Evolutionary conservation across 2,888 invertebrate species (phyloP).

Genomic region (Conomelus anceps): DNA sequence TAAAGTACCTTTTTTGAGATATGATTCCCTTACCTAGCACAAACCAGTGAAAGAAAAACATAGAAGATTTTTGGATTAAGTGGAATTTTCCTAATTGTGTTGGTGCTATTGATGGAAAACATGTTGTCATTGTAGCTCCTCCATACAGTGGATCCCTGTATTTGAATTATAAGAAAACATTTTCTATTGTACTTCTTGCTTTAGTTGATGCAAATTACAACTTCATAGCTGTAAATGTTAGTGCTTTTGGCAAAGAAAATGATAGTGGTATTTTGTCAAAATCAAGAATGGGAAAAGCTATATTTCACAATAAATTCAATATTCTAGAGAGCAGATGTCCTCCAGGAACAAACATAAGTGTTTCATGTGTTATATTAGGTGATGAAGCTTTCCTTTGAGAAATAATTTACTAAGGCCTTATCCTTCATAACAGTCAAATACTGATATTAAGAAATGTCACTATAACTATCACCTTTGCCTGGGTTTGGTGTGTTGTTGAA

Average conservation of each 20-base stretch:
- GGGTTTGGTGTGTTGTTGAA: not conserved
- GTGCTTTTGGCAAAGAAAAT: conserved; percentile 35
- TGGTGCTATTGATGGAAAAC: not conserved
- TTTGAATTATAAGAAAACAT: not conserved
- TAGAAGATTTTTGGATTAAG: not conserved
- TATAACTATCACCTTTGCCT: not conserved
- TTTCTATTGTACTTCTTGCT: not conserved
- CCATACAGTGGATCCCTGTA: not conserved
- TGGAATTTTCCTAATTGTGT: not conserved
- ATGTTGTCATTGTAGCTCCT: not conserved
- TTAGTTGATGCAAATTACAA: conserved; percentile 28
- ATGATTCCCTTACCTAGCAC: not conserved
- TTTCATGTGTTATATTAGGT: not conserved
- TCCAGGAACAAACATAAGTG: not conserved
- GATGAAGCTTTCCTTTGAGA: not conserved
- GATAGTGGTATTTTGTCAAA: conserved; percentile 35
- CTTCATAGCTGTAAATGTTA: conserved; percentile 36
- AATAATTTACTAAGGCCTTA: not conserved
- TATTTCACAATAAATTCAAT: not conserved
- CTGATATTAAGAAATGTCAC: not conserved
- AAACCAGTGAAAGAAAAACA: not conserved
- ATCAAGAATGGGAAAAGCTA: not conserved
- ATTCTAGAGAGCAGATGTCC: not conserved
- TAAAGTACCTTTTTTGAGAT: not conserved
- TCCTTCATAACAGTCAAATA: not conserved